Conservation (phyloP, 2,888 invertebrate genomes). For the Tortrix viridana region DNA sequence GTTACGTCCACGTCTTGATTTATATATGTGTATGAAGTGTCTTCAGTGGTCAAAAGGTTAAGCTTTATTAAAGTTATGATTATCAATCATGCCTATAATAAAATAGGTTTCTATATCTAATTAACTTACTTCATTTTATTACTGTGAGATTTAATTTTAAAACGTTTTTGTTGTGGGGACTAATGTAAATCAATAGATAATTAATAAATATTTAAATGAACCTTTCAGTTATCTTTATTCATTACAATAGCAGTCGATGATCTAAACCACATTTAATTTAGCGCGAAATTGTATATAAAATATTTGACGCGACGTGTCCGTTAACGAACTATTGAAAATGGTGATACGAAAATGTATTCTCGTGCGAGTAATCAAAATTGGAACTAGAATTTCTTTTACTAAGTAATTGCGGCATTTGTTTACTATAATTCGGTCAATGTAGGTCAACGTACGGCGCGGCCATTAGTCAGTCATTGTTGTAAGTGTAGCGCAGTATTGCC, state of each 20-base stretch:
- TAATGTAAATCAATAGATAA: background rate
- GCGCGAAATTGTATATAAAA: constrained; percentile 25
- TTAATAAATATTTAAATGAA: background rate
- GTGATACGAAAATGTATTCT: constrained; percentile 7
- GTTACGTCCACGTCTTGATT: no score
- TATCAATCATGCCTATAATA: no score
- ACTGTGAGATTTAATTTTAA: background rate
- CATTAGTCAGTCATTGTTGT: no score
- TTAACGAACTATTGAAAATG: constrained; percentile 33
- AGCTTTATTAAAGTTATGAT: no score
- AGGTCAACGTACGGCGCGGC: no score
- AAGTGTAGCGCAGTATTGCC: no score
- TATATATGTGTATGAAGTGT: no score
- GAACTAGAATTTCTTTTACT: constrained; percentile 3
- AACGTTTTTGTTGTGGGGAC: no score
- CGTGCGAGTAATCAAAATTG: background rate
- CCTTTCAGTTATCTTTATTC: background rate
- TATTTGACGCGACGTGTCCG: constrained; percentile 22
- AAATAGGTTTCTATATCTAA: no score
- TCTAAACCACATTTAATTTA: constrained; percentile 24
- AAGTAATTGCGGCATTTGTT: background rate
- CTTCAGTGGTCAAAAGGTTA: no score
- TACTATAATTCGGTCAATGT: no score
- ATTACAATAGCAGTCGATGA: constrained; percentile 7
- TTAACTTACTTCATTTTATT: background rate